A percentile compares a stretch with the other conserved stretches of the same genome.
phyloP scores from a whole-genome alignment of 2,888 invertebrate genomes.

The Frankliniella intonsa region DNA sequence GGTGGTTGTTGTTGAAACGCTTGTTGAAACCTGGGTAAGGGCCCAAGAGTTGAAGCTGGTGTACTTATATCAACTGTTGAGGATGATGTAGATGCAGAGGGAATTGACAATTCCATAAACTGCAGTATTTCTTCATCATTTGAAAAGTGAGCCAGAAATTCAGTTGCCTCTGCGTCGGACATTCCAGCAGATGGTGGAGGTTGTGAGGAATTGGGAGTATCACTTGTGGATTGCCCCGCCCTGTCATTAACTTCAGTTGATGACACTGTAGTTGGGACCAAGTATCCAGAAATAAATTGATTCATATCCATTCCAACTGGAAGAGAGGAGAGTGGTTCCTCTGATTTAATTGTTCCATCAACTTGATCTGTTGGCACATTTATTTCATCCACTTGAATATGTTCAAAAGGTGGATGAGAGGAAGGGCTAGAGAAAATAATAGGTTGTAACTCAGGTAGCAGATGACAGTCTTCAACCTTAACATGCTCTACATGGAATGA shows the following conservation, averaged over 20 bases:
- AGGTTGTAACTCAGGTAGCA: background rate
- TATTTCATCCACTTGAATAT: background rate
- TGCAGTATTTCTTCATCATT: constrained; percentile 21
- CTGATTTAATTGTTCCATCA: constrained; percentile 3
- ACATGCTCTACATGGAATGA: background rate
- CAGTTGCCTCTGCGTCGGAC: background rate
- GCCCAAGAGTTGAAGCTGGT: constrained; percentile 45
- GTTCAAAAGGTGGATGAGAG: background rate
- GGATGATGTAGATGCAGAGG: constrained; percentile 33
- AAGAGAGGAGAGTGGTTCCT: background rate
- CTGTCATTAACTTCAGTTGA: constrained; percentile 29
- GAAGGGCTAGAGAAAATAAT: background rate
- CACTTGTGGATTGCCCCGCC: background rate
- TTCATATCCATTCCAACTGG: constrained; percentile 12
- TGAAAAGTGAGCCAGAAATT: constrained; percentile 3
- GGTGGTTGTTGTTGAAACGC: constrained; percentile 48
- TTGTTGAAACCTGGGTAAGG: constrained; percentile 50
- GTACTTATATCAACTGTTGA: constrained; percentile 36
- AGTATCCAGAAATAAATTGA: constrained; percentile 31
- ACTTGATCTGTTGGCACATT: constrained; percentile 5
- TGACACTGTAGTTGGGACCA: constrained; percentile 32
- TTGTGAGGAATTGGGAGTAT: background rate
- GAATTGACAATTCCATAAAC: constrained; percentile 5
- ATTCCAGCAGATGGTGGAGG: background rate
- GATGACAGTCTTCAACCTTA: background rate